phyloP scores from a whole-genome alignment of 2,888 invertebrate genomes.

The Cheilosia urbana region DNA sequence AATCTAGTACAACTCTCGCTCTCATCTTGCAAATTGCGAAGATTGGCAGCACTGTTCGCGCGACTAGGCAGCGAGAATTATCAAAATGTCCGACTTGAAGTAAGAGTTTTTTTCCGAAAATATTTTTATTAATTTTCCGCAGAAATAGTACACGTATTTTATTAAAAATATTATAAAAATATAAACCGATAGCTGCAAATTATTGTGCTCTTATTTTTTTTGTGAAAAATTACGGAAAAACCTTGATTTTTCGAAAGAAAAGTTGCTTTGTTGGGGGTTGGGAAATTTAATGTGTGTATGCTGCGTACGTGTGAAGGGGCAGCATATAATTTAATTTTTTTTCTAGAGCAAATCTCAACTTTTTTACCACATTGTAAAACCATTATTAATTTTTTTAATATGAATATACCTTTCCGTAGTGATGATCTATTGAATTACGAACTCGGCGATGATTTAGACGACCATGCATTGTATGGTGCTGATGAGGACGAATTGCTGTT shows the following conservation, averaged over 20 bases:
- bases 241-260: slow-evolving; percentile 36
- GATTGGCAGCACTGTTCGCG: slow-evolving; percentile 3
- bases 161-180: slow-evolving; percentile 44
- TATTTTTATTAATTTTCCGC: slow-evolving; percentile 44
- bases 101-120: slow-evolving; percentile 78
- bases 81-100: slow-evolving; percentile 83
- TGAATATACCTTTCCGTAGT: slow-evolving; percentile 76
- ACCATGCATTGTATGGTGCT: slow-evolving; percentile 82
- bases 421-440: slow-evolving; percentile 84
- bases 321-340: not conserved
- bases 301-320: slow-evolving; percentile 49
- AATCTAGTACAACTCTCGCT: not conserved
- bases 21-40: not conserved
- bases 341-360: slow-evolving; percentile 7
- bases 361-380: slow-evolving; percentile 7
- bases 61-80: slow-evolving; percentile 56
- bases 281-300: slow-evolving; percentile 25
- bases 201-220: slow-evolving; percentile 31
- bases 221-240: not conserved
- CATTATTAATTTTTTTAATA: slow-evolving; percentile 13
- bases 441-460: slow-evolving; percentile 83
- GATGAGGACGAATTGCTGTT: slow-evolving; percentile 83
- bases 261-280: slow-evolving; percentile 63
- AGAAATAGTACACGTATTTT: slow-evolving; percentile 10
- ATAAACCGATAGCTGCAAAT: slow-evolving; percentile 22